phyloP scores from a whole-genome alignment of 2,113 vertebrate genomes.

The Hemichromis elongatus region DNA sequence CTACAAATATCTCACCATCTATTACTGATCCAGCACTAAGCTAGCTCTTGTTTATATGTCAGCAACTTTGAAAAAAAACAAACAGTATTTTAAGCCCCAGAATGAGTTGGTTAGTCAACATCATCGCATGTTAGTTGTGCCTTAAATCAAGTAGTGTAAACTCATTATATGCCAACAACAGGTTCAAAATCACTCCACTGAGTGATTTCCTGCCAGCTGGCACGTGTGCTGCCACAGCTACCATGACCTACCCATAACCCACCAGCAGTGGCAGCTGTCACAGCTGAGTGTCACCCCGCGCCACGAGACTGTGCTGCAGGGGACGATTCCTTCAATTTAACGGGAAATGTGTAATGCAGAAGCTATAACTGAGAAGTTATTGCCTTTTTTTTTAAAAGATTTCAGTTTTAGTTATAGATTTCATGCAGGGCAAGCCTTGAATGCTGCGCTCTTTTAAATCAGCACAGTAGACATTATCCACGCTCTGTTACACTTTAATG shows the following conservation, averaged over 20 bases:
- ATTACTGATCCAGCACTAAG: neutral
- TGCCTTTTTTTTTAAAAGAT: neutral
- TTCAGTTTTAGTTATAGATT: neutral
- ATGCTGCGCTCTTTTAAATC: slow-evolving; percentile 18
- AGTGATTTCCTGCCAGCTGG: slow-evolving; percentile 40
- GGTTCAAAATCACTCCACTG: slow-evolving; percentile 1
- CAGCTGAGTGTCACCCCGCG: slow-evolving; percentile 23
- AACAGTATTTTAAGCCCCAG: neutral
- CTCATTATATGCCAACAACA: neutral
- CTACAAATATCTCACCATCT: neutral
- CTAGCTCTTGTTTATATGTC: neutral
- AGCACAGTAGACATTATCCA: slow-evolving; percentile 41
- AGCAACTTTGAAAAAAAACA: neutral
- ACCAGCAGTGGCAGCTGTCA: slow-evolving; percentile 52
- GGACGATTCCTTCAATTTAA: neutral
- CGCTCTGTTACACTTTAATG: slow-evolving; percentile 53
- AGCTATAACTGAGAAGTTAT: neutral
- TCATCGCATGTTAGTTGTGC: neutral
- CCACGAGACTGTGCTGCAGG: neutral
- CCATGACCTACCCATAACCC: slow-evolving; percentile 50
- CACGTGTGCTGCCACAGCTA: slow-evolving; percentile 37
- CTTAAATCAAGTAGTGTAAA: neutral
- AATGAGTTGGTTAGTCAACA: neutral
- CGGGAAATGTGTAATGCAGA: neutral
- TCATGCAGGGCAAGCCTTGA: slow-evolving; percentile 18